Conservation (phyloP, 1,140 invertebrate genomes). For the Hermatobates lingyangjiaoensis region DNA sequence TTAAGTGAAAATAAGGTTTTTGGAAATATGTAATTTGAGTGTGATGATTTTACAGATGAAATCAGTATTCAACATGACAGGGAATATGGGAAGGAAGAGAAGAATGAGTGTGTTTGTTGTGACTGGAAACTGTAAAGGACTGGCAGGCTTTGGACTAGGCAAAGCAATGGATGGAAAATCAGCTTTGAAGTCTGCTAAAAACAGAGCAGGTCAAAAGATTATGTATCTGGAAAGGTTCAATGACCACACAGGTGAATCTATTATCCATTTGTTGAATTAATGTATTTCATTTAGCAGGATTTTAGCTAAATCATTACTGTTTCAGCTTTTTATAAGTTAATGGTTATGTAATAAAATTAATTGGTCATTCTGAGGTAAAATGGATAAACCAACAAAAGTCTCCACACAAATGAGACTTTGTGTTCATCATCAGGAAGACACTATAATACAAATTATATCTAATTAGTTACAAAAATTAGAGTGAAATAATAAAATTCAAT, state of each 20-base stretch:
- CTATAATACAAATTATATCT: no score
- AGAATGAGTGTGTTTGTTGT: conserved; percentile 48
- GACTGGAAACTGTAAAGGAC: conserved; percentile 75
- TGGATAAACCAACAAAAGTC: no score
- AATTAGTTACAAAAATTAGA: no score
- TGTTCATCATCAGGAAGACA: no score
- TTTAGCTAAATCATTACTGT: no score
- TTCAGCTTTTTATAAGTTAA: no score
- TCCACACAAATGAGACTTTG: no score
- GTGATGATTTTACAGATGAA: conserved; percentile 24
- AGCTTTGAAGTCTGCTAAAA: conserved; percentile 56
- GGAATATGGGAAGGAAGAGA: conserved; percentile 55
- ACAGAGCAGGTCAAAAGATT: conserved; percentile 68
- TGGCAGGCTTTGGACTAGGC: conserved; percentile 62
- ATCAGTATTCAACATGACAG: conserved; percentile 65
- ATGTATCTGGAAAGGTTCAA: conserved; percentile 64
- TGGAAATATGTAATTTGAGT: background rate
- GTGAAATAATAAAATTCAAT: no score
- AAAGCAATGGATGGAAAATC: conserved; percentile 42
- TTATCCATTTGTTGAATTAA: no score
- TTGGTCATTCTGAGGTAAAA: no score
- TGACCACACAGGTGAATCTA: conserved; percentile 50
- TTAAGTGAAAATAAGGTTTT: background rate
- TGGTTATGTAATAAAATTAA: no score
- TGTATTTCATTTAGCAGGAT: no score